Percentiles rank a stretch among this genome's conserved stretches.
Evolutionary conservation across 2,113 vertebrate species (phyloP).

Genomic region (Scopus umbretta): DNA sequence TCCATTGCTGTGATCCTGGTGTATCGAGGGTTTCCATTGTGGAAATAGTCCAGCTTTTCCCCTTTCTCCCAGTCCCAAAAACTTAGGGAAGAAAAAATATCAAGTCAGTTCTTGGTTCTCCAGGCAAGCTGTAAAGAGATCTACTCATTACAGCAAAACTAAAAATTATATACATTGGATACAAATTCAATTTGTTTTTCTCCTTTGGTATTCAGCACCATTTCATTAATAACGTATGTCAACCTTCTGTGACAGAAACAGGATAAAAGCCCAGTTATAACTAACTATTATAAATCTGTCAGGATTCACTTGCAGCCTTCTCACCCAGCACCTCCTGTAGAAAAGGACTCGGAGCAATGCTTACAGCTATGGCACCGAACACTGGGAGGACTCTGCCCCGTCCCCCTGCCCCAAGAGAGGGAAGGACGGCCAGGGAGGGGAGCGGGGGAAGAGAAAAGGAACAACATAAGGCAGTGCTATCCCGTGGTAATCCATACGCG

Average conservation of each 20-base stretch:
- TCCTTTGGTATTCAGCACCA: not conserved
- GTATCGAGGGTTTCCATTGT: conserved; percentile 96
- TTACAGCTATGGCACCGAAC: accelerated
- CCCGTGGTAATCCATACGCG: accelerated
- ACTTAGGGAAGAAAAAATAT: conserved; percentile 47
- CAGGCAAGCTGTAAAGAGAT: not conserved
- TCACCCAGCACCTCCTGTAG: not conserved
- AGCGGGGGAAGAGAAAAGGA: not conserved
- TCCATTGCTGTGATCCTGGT: conserved; percentile 97
- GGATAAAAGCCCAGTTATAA: not conserved
- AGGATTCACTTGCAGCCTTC: not conserved
- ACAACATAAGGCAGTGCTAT: accelerated
- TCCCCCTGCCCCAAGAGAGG: not conserved
- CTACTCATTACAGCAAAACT: not conserved
- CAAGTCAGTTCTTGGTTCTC: not conserved
- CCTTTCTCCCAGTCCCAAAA: conserved; percentile 99
- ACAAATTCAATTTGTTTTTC: not conserved
- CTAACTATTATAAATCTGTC: not conserved
- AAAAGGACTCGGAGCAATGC: accelerated
- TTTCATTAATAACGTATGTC: not conserved
- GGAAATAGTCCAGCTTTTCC: conserved; percentile 95
- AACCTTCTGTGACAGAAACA: not conserved
- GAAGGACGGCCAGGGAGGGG: not conserved
- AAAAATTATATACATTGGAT: too few relatives aligned
- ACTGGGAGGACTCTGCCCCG: accelerated